phyloP scores from a whole-genome alignment of 2,113 vertebrate species.

The Pyrgilauda ruficollis region DNA sequence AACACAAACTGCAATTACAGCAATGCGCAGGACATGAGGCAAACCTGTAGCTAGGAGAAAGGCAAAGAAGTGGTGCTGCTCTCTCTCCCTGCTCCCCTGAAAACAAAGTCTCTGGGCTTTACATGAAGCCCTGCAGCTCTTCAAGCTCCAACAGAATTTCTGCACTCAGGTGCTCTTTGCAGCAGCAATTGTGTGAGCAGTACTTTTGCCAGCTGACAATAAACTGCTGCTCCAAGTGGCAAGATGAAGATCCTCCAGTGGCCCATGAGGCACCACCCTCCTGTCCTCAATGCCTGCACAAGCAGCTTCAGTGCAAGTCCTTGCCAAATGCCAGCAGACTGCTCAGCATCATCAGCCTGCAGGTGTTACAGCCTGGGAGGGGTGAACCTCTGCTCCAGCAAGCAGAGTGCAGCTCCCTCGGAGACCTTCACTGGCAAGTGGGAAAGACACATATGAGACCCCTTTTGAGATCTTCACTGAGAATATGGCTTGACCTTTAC shows the following conservation, averaged over 20 bases:
- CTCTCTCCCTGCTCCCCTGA: neutral
- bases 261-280: accelerated
- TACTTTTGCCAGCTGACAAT: neutral
- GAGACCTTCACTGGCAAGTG: neutral
- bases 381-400: neutral
- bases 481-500: neutral
- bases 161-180: accelerated
- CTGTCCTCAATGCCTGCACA: neutral
- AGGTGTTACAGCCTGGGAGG: neutral
- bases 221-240: accelerated
- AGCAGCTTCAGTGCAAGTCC: neutral
- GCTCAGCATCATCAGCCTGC: neutral
- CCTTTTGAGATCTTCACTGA: neutral
- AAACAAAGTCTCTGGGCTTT: neutral
- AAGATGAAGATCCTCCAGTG: neutral
- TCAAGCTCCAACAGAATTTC: neutral
- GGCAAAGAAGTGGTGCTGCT: neutral
- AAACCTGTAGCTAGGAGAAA: neutral
- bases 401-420: accelerated
- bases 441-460: neutral
- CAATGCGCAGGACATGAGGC: accelerated
- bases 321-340: neutral
- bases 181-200: accelerated
- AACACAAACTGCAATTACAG: neutral
- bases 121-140: neutral